Evolutionary conservation across 2,888 invertebrate genomes (phyloP).

Genomic region (Agrotis clavis): DNA sequence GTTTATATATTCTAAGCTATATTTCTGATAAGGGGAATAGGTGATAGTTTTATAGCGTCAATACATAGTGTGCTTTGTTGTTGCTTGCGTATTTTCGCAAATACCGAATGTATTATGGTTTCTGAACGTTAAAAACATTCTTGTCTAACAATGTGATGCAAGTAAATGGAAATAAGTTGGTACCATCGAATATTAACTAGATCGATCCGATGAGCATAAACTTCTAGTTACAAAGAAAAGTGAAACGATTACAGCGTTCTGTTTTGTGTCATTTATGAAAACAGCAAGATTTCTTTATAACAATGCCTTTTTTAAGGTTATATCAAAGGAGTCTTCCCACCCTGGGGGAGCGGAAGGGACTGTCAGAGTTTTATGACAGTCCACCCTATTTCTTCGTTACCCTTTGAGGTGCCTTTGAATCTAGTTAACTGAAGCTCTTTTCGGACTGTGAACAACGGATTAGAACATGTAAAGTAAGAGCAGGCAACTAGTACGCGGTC

Average conservation of each 20-base stretch:
- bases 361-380: no score
- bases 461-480: no score
- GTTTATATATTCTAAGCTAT: constrained; percentile 29
- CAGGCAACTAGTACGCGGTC: no score
- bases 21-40: constrained; percentile 40
- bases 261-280: not conserved
- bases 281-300: not conserved
- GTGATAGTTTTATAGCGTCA: constrained; percentile 28
- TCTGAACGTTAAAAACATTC: not conserved
- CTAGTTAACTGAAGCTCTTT: no score
- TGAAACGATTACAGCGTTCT: not conserved
- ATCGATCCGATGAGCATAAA: not conserved
- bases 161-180: not conserved
- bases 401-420: no score
- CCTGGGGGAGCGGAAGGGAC: no score
- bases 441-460: no score
- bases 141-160: not conserved
- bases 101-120: not conserved
- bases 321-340: no score
- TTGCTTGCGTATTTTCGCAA: constrained; percentile 10
- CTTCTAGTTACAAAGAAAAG: not conserved
- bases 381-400: no score
- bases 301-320: no score
- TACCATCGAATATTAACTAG: constrained; percentile 6
- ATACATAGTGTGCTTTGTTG: not conserved